Evolutionary conservation across 2,113 vertebrate genomes (phyloP).

Genomic region (Limnothrissa miodon): DNA sequence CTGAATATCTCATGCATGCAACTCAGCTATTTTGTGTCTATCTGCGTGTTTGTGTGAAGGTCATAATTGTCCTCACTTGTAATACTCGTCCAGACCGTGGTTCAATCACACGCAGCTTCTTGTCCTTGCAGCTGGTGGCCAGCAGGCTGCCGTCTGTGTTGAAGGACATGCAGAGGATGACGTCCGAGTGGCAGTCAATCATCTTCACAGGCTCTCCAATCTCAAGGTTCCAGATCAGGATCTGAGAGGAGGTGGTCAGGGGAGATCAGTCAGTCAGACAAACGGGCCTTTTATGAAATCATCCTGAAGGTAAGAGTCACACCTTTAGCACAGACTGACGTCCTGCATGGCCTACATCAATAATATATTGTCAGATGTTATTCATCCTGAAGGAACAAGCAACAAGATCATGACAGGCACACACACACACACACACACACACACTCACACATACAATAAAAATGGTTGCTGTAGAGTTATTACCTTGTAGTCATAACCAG

Average conservation of each 20-base stretch:
- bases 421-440: neutral
- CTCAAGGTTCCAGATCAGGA: slow-evolving; percentile 98
- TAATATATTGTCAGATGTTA: neutral
- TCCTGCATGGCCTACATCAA: neutral
- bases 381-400: no score
- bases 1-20: neutral
- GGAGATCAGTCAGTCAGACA: neutral
- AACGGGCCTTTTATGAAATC: neutral
- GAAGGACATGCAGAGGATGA: slow-evolving; percentile 97
- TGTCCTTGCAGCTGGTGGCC: slow-evolving; percentile 95
- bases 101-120: slow-evolving; percentile 88
- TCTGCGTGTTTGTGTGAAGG: neutral
- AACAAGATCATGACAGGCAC: no score
- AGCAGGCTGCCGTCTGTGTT: slow-evolving; percentile 92
- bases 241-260: slow-evolving; percentile 62
- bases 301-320: neutral
- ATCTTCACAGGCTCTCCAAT: slow-evolving; percentile 93
- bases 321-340: neutral
- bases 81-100: slow-evolving; percentile 89
- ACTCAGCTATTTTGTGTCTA: neutral
- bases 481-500: slow-evolving; percentile 98
- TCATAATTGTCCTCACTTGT: slow-evolving; percentile 61
- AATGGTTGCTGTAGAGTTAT: neutral
- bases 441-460: neutral
- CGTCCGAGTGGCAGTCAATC: slow-evolving; percentile 95